A percentile compares a stretch with the other conserved stretches of the same genome.
Conservation (phyloP, 2,113 vertebrate genomes). For the Hippocampus comes region DNA sequence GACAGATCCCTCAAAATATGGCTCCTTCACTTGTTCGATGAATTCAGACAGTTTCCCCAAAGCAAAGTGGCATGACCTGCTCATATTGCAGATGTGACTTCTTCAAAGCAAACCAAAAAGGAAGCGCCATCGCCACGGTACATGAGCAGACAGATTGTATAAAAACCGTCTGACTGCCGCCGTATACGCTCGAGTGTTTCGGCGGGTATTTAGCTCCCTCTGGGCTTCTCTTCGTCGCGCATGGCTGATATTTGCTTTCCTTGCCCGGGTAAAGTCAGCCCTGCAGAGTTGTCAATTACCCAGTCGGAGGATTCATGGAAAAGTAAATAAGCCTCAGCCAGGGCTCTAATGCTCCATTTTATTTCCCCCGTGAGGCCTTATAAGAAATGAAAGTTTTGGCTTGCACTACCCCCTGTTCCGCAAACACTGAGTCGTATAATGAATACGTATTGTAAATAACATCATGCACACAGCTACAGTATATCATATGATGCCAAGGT, state of each 20-base stretch:
- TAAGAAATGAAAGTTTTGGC: slow-evolving; percentile 42
- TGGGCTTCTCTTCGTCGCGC: slow-evolving; percentile 26
- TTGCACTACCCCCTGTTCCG: slow-evolving; percentile 40
- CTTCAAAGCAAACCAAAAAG: background rate
- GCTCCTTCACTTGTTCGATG: background rate
- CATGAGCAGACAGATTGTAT: slow-evolving; percentile 14
- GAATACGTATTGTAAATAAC: slow-evolving; percentile 36
- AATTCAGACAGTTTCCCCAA: background rate
- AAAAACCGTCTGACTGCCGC: slow-evolving; percentile 33
- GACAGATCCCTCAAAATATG: slow-evolving; percentile 30
- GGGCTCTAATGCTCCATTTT: slow-evolving; percentile 43
- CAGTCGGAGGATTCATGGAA: slow-evolving; percentile 43
- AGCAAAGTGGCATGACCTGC: background rate
- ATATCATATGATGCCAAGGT: background rate
- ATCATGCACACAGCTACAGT: slow-evolving; percentile 5
- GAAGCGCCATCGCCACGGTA: background rate
- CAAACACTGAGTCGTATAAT: slow-evolving; percentile 40
- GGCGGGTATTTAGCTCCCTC: slow-evolving; percentile 23
- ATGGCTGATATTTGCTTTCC: slow-evolving; percentile 52
- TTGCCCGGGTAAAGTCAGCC: slow-evolving; percentile 37
- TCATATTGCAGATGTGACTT: background rate
- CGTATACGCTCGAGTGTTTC: slow-evolving; percentile 34
- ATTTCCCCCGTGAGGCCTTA: slow-evolving; percentile 37
- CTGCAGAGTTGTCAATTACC: slow-evolving; percentile 52
- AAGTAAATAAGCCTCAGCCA: slow-evolving; percentile 53